Evolutionary conservation across 2,888 invertebrate genomes (phyloP), one percentile per base, ranked within the genome.

Genomic region (Dolichopus griseipennis): DNA sequence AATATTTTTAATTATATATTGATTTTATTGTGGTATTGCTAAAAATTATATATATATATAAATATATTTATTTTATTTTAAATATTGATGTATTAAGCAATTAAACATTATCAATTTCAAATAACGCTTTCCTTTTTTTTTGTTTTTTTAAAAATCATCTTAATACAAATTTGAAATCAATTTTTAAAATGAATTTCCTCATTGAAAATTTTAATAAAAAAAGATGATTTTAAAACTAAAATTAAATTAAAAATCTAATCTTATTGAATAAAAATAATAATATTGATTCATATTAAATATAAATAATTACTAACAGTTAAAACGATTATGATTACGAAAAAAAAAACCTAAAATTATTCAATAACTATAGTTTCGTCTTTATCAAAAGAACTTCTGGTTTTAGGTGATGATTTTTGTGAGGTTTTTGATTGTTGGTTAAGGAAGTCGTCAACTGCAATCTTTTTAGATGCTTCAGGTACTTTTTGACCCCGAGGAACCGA

Each of bases 401-500:
- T 15, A 52, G 52, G 41, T 15, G 15, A 52, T 52, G 52, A 52
- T 12, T 6, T 52, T 15, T 6, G 15, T 12, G 41, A 52, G 9
- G 15, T 52, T 15, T 12, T 52, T 18, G 15, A 3, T 52, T 52
- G 15, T 52, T n/a, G n/a, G n/a, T 52, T 52, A 18, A 52, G 18
- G 6, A 18, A 52, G 15, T 52, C 18, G 15, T 52, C 6, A 52
- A 52, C 52, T 18, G n/a, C 52, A 52, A 15, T 52, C 1, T 78
- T 81, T 72, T 80, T 82, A 33, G 75, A 71, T 64, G 75, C 72
- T 65, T 75, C 73, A 8, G 77, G 73, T 63, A 79, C 76, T 65
- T 76, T 72, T 68, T 80, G 76, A 12, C 78, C 79, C 20, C 78
- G 73, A 8, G 77, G 76, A 63, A 78, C 79, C 1, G 81, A 81